A percentile compares a stretch with the other conserved stretches of the same genome.
Conservation (phyloP, 2,113 vertebrate species). For the Corvus moneduloides region DNA sequence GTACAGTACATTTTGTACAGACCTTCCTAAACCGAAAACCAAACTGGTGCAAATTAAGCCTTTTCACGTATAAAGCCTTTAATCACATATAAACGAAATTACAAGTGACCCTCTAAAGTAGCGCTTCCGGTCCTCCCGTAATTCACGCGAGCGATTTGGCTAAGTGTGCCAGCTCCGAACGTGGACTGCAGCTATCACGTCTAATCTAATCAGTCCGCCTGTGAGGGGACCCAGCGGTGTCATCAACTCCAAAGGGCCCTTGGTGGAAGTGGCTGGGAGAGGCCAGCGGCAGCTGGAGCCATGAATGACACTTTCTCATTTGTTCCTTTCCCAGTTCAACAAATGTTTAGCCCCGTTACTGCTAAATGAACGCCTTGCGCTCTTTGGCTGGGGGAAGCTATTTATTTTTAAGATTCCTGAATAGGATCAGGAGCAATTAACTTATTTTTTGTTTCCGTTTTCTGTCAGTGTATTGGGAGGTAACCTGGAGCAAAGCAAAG, state of each 20-base stretch:
- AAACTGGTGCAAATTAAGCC: neutral
- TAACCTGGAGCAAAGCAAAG: neutral
- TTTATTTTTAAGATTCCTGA: slow-evolving; percentile 39
- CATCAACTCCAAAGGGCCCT: slow-evolving; percentile 59
- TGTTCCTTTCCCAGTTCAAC: slow-evolving; percentile 66
- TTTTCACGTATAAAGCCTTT: slow-evolving; percentile 16
- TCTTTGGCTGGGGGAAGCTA: neutral
- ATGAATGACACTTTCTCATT: slow-evolving; percentile 55
- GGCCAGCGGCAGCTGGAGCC: slow-evolving; percentile 57
- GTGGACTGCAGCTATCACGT: neutral
- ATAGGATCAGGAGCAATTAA: slow-evolving; percentile 29
- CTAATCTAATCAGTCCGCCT: slow-evolving; percentile 45
- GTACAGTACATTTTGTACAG: neutral
- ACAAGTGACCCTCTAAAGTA: slow-evolving; percentile 15
- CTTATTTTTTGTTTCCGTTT: slow-evolving; percentile 33
- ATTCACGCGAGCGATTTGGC: neutral
- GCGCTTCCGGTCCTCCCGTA: neutral
- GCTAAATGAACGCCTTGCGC: neutral
- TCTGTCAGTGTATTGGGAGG: neutral
- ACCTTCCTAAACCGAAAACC: neutral
- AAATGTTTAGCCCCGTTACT: slow-evolving; percentile 21
- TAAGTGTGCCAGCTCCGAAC: neutral
- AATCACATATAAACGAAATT: slow-evolving; percentile 16
- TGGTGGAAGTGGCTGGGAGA: slow-evolving; percentile 65
- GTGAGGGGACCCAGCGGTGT: slow-evolving; percentile 47